Base-by-base conservation (phyloP, 2,113 vertebrate genomes). In the Heterocephalus glaber region DNA sequence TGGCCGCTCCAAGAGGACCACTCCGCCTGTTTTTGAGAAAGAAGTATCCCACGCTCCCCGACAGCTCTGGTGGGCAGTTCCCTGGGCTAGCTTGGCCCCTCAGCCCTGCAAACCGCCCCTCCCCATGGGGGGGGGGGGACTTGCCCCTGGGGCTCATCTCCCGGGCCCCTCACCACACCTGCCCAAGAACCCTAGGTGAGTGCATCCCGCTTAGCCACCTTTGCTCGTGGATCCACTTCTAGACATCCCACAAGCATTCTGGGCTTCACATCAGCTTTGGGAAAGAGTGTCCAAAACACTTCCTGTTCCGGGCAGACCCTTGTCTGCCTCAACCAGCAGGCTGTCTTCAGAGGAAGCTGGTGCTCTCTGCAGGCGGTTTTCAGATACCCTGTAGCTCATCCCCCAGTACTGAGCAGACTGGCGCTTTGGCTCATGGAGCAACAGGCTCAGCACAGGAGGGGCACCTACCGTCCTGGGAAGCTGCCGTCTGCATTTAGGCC, bases 361-460 rank as follows among this genome's bases (percentile, higher is more conserved):
- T n/a, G 22, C 7, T 47, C 9, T 13, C 30, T 1, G 26, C 14
- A n/a, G 11, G 1, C 11, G 19, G 11, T 16, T 60, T 63, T n/a
- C 41, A 11, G 2, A 47, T 24, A 26, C 38, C 12, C 41, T 30
- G 52, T 13, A 66, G 13, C 12, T 35, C 14, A 7, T 35, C 0
- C 4, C 10, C 22, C 14, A 10, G 5, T 13, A 4, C 30, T 52
- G 41, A 3, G 14, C 14, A 22, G 8, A 33, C 2, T 0, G 3
- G 61, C 56, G 52, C 22, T 4, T 20, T 52, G 26, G 9, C 5
- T 58, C 52, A 47, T 0, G 26, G 54, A 68, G 38, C 54, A 49
- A 9, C 22, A 58, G 94, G 41, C 3, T 1, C 2, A 8, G 49
- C 28, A 60, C 66, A 13, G 49, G 47, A 77, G 41, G 47, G 26